Conservation (phyloP, 2,888 invertebrate species). For the Acronicta leporina region DNA sequence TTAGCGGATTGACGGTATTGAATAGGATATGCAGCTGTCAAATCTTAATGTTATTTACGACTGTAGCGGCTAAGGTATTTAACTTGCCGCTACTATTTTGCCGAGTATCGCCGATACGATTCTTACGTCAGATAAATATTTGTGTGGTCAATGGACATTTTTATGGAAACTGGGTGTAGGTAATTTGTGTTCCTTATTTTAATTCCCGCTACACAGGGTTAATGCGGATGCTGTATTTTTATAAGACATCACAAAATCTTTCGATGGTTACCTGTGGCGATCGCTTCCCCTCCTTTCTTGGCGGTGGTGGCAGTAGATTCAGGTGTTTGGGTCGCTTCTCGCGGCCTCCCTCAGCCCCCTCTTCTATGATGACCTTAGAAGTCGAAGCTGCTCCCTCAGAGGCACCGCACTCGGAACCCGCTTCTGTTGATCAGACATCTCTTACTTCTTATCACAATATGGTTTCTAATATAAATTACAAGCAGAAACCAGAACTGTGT, state of each 20-base stretch:
- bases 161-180: too few relatives aligned
- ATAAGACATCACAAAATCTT: not conserved
- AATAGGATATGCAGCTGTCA: too few relatives aligned
- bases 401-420: constrained; percentile 77
- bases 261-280: constrained; percentile 67
- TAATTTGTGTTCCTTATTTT: too few relatives aligned
- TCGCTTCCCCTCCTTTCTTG: constrained; percentile 76
- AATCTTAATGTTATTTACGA: too few relatives aligned
- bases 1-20: too few relatives aligned
- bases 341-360: constrained; percentile 59
- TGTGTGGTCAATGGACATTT: too few relatives aligned
- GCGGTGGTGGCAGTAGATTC: constrained; percentile 85
- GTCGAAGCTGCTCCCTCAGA: constrained; percentile 77
- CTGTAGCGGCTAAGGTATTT: too few relatives aligned
- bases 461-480: not conserved
- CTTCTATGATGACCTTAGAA: constrained; percentile 75
- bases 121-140: too few relatives aligned
- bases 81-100: too few relatives aligned
- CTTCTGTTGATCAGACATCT: constrained; percentile 67
- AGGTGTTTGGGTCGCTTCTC: constrained; percentile 78
- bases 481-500: constrained; percentile 12
- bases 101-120: too few relatives aligned
- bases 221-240: too few relatives aligned
- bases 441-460: constrained; percentile 40
- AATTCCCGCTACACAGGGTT: too few relatives aligned